phyloP scores from a whole-genome alignment of 2,888 invertebrate genomes.

The Cerceris rybyensis region DNA sequence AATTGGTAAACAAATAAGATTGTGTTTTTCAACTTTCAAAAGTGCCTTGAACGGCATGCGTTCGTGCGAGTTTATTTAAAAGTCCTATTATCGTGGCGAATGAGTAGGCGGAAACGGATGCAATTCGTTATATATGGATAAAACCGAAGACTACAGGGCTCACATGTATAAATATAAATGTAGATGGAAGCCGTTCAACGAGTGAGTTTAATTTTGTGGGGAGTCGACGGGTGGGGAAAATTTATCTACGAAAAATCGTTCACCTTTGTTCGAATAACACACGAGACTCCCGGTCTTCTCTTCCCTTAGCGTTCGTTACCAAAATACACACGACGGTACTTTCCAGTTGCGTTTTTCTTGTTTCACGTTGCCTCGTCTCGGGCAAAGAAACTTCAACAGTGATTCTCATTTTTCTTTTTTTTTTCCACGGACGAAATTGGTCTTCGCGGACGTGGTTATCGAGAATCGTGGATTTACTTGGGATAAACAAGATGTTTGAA shows the following conservation, averaged over 20 bases:
- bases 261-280: conserved; percentile 35
- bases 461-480: background rate
- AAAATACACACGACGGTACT: conserved; percentile 61
- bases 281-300: conserved; percentile 40
- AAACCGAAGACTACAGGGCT: conserved; percentile 28
- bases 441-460: background rate
- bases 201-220: conserved; percentile 24
- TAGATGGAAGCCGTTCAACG: conserved; percentile 8
- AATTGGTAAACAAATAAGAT: background rate
- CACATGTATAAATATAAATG: conserved; percentile 60
- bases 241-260: conserved; percentile 40
- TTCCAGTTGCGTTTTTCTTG: conserved; percentile 60
- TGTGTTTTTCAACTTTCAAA: background rate
- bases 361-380: conserved; percentile 36
- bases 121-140: conserved; percentile 59
- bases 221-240: conserved; percentile 9
- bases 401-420: conserved; percentile 48
- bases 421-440: background rate
- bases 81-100: conserved; percentile 47
- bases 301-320: conserved; percentile 59
- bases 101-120: conserved; percentile 63
- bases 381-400: conserved; percentile 50
- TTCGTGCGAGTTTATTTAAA: conserved; percentile 26
- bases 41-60: conserved; percentile 3
- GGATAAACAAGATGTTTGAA: too few relatives aligned